These are phyloP conservation scores for Gallinago undulata DNA, from an alignment of 2,113 vertebrate genomes.

Conservation along the genomic window DNA sequence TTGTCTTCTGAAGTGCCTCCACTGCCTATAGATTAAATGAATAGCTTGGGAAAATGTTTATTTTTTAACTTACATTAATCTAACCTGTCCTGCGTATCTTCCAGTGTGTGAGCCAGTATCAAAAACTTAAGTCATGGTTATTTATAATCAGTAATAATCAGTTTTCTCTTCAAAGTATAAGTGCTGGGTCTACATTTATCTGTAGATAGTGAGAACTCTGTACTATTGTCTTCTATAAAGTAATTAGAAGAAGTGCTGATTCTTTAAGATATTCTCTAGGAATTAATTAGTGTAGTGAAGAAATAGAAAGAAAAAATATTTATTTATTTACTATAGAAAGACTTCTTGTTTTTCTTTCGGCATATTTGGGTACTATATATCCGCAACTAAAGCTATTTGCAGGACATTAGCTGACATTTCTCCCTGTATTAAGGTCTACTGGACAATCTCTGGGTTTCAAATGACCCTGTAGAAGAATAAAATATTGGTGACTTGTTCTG, in stretches of 20 bases:
- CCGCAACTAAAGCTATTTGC: background rate
- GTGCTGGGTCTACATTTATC: background rate
- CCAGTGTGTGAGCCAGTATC: background rate
- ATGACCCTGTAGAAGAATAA: background rate
- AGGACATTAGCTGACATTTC: background rate
- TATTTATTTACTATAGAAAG: background rate
- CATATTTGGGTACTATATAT: background rate
- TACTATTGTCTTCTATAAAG: background rate
- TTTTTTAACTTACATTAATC: background rate
- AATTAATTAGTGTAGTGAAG: background rate
- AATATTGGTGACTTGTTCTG: background rate
- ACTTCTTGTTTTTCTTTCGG: background rate
- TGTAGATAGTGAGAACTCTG: background rate
- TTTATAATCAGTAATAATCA: background rate
- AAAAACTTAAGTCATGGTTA: background rate
- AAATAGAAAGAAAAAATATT: background rate
- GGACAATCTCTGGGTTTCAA: background rate
- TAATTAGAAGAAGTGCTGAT: background rate
- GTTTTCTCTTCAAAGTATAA: background rate
- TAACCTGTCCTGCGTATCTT: background rate
- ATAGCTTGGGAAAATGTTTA: background rate
- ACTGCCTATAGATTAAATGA: background rate
- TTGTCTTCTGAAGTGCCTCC: background rate
- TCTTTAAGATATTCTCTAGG: background rate
- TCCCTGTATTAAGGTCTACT: background rate